Evolutionary conservation across 2,888 invertebrate species (phyloP).

Genomic region (Andrena bicolor): DNA sequence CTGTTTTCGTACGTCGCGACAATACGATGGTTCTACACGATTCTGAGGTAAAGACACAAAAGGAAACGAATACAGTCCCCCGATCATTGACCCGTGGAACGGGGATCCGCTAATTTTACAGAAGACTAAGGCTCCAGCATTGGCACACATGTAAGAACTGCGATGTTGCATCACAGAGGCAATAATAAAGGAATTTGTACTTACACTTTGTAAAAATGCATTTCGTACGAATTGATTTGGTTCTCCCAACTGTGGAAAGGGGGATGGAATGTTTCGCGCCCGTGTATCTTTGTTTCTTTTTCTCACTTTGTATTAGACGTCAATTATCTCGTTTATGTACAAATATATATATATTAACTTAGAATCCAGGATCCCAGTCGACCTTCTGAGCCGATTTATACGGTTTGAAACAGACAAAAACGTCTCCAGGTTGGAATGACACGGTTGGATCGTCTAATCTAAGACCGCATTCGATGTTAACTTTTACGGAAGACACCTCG

Average conservation of each 20-base stretch:
- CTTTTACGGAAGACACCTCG: conserved; percentile 93
- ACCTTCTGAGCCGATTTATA: conserved; percentile 88
- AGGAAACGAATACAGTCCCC: not conserved
- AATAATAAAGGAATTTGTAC: conserved; percentile 82
- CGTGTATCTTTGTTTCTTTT: conserved; percentile 12
- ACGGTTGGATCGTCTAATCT: conserved; percentile 89
- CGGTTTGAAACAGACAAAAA: conserved; percentile 91
- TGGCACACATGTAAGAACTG: conserved; percentile 38
- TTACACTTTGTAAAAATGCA: conserved; percentile 70
- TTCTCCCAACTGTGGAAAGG: conserved; percentile 6
- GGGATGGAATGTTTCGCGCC: conserved; percentile 10
- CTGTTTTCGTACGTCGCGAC: conserved; percentile 5
- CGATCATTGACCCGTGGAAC: not conserved
- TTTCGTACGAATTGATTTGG: conserved; percentile 48
- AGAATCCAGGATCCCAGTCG: conserved; percentile 96
- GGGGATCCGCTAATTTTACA: conserved; percentile 1
- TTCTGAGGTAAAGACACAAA: not conserved
- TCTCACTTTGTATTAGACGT: conserved; percentile 20
- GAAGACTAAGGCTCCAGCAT: conserved; percentile 6
- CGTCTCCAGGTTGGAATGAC: conserved; percentile 91
- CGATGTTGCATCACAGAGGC: conserved; percentile 51
- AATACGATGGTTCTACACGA: not conserved
- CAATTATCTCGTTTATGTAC: conserved; percentile 6
- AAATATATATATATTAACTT: conserved; percentile 29
- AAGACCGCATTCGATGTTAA: conserved; percentile 95